These are phyloP conservation scores for Callaeas wilsoni DNA, from an alignment of 2,113 vertebrate species.

Conservation along the genomic window DNA sequence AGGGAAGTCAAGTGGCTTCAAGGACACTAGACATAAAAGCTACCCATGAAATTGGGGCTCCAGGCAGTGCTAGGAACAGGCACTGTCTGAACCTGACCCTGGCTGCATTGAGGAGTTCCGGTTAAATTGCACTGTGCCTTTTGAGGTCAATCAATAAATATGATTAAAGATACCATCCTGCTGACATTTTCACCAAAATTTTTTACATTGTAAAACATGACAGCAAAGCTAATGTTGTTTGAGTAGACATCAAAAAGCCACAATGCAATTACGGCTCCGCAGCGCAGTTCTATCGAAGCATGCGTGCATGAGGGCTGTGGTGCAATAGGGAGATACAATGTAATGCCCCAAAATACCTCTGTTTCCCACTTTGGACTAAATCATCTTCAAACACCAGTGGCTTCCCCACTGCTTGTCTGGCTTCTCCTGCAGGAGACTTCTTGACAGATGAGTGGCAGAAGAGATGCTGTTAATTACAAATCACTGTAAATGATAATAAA, in stretches of 20 bases:
- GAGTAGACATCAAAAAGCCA: constrained; percentile 49
- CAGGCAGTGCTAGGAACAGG: background rate
- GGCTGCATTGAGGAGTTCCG: background rate
- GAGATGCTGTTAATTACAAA: background rate
- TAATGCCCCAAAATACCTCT: background rate
- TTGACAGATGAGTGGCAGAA: background rate
- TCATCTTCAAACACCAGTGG: fast-evolving
- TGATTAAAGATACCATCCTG: constrained; percentile 34
- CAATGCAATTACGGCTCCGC: constrained; percentile 29
- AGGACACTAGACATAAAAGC: background rate
- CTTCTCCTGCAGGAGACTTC: background rate
- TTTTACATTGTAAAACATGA: constrained; percentile 34
- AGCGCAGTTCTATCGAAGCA: background rate
- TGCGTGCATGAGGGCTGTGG: background rate
- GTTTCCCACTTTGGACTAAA: background rate
- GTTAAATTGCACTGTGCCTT: background rate
- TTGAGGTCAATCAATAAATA: constrained; percentile 26
- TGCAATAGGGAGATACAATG: background rate
- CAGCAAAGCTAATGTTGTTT: constrained; percentile 37
- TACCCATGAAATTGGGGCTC: background rate
- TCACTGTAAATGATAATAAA: background rate
- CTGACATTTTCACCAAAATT: constrained; percentile 42
- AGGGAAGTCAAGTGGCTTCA: background rate
- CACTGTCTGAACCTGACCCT: background rate
- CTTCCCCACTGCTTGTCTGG: background rate